Conservation (phyloP, 2,113 vertebrate species). For the Passer domesticus region DNA sequence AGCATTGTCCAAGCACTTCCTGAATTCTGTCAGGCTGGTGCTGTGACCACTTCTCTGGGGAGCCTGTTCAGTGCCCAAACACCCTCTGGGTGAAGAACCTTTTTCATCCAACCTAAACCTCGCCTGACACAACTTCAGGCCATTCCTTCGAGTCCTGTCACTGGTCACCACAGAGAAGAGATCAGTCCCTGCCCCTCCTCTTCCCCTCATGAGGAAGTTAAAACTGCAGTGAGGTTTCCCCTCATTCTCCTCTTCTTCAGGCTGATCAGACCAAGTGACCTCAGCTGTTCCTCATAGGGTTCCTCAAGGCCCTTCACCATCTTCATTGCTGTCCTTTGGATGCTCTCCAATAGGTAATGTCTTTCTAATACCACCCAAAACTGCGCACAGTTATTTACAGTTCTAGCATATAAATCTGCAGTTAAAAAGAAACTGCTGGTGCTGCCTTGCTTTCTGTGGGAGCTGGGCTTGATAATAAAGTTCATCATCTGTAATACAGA, state of each 20-base stretch:
- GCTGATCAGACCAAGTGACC: not conserved
- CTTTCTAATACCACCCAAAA: not conserved
- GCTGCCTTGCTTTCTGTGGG: not conserved
- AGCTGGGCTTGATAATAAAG: not conserved
- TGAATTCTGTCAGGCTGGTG: not conserved
- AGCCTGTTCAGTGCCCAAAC: fast-evolving
- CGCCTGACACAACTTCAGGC: not conserved
- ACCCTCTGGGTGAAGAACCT: not conserved
- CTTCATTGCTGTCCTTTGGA: not conserved
- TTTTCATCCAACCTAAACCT: not conserved
- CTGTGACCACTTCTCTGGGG: not conserved
- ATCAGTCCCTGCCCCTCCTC: not conserved
- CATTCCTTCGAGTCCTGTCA: fast-evolving
- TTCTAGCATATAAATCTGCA: not conserved
- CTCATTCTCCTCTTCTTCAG: not conserved
- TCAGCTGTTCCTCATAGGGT: fast-evolving
- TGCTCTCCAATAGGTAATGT: not conserved
- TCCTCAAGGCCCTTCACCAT: not conserved
- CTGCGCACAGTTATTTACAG: not conserved
- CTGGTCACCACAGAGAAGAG: not conserved
- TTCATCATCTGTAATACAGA: not conserved
- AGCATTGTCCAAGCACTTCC: fast-evolving
- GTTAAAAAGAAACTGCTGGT: not conserved
- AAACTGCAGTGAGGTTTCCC: not conserved
- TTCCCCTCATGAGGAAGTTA: fast-evolving